Conservation (phyloP, 2,797 vertebrate genomes). For the Danio jaintianensis region DNA sequence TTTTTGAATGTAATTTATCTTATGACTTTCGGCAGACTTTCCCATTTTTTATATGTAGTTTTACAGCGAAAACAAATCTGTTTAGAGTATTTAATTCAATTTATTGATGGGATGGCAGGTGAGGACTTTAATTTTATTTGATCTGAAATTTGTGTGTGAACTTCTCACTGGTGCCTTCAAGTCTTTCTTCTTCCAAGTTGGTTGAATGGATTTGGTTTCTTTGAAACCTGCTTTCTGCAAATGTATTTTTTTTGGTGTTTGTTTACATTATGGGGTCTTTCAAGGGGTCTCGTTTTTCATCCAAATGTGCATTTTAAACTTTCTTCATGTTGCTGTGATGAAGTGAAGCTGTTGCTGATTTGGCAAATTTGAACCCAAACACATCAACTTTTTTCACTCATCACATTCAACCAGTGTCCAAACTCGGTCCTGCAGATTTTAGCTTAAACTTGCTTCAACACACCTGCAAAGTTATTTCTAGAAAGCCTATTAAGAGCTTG, state of each 20-base stretch:
- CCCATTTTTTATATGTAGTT: slow-evolving; percentile 21
- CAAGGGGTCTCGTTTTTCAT: background rate
- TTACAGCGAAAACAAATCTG: slow-evolving; percentile 18
- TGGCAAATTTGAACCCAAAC: background rate
- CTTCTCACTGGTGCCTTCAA: slow-evolving; percentile 64
- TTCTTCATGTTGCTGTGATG: slow-evolving; percentile 10
- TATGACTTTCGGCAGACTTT: background rate
- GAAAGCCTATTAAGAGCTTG: too few relatives aligned
- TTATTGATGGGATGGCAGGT: background rate
- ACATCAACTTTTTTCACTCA: background rate
- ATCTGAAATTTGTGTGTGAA: slow-evolving; percentile 43
- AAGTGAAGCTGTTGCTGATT: slow-evolving; percentile 4
- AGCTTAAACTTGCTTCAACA: too few relatives aligned
- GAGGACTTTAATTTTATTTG: slow-evolving; percentile 14
- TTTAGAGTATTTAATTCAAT: slow-evolving; percentile 10
- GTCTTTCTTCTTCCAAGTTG: slow-evolving; percentile 54
- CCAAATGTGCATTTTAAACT: slow-evolving; percentile 2
- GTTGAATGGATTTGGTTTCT: slow-evolving; percentile 32
- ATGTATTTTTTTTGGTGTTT: background rate
- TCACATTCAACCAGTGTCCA: too few relatives aligned
- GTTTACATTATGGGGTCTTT: background rate
- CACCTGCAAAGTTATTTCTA: too few relatives aligned
- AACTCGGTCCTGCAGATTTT: too few relatives aligned
- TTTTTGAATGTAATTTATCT: slow-evolving; percentile 49
- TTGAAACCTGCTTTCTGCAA: slow-evolving; percentile 14